Evolutionary conservation across 2,888 invertebrate species (phyloP).

Genomic region (Lottia scabra): DNA sequence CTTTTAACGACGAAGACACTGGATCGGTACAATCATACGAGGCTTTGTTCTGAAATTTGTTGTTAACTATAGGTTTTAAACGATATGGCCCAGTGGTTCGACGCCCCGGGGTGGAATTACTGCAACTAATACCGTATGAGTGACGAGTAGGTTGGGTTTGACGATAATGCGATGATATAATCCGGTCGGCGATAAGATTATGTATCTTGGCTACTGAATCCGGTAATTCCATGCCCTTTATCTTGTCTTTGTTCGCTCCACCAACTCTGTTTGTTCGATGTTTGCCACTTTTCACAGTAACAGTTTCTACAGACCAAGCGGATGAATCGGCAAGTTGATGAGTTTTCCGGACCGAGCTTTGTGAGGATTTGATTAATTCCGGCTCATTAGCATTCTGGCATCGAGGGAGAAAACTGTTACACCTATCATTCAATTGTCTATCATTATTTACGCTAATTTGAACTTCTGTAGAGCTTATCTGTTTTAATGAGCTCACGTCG

Average conservation of each 20-base stretch:
- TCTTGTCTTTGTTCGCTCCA: neutral
- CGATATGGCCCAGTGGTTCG: neutral
- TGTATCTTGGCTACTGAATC: neutral
- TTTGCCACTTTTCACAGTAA: neutral
- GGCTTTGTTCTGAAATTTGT: neutral
- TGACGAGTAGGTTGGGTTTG: neutral
- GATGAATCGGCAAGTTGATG: neutral
- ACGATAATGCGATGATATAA: neutral
- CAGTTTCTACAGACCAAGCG: neutral
- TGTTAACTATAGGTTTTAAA: neutral
- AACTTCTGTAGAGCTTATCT: too few species aligned
- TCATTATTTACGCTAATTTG: neutral
- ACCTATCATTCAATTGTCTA: neutral
- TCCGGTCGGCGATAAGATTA: neutral
- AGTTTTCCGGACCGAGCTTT: neutral
- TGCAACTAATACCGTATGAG: neutral
- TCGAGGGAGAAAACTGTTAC: neutral
- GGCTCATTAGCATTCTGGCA: neutral
- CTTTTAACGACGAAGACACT: neutral
- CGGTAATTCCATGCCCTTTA: neutral
- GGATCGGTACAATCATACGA: neutral
- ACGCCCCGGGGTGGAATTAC: neutral
- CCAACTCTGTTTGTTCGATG: neutral
- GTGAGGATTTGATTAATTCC: neutral
- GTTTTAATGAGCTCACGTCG: too few species aligned